Conservation (phyloP, 2,113 vertebrate species). For the Lepidothrix coronata region DNA sequence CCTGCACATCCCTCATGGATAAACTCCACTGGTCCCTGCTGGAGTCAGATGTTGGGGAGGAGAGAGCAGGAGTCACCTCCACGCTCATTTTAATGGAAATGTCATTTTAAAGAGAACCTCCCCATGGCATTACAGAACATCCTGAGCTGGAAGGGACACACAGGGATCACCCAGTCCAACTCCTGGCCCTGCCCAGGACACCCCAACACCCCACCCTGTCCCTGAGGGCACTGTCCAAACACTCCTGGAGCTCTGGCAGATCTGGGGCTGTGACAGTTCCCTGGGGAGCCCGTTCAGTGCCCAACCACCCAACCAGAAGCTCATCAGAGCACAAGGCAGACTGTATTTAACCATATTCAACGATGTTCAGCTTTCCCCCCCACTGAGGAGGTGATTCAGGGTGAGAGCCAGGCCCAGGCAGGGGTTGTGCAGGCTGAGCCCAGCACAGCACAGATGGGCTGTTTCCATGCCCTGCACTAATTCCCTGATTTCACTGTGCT, state of each 20-base stretch:
- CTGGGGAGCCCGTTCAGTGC: neutral
- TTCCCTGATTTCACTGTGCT: neutral
- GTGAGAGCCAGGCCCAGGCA: neutral
- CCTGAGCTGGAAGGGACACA: neutral
- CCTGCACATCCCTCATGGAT: neutral
- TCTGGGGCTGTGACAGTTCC: neutral
- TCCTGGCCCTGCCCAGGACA: neutral
- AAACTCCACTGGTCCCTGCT: neutral
- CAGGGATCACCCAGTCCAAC: neutral
- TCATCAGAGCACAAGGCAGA: neutral
- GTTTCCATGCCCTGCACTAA: neutral
- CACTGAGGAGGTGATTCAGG: no score
- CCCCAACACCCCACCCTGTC: neutral
- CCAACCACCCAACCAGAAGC: neutral
- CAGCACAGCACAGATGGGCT: neutral
- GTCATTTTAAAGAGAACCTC: neutral
- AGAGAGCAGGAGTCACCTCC: neutral
- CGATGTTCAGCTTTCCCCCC: no score
- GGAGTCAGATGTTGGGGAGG: neutral
- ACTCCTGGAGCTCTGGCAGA: neutral
- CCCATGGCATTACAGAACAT: neutral
- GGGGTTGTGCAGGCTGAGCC: neutral
- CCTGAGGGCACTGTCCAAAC: neutral
- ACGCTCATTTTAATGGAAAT: no score
- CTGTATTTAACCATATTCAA: neutral